Evolutionary conservation across 2,113 vertebrate species (phyloP).

Genomic region (Hippocampus comes): DNA sequence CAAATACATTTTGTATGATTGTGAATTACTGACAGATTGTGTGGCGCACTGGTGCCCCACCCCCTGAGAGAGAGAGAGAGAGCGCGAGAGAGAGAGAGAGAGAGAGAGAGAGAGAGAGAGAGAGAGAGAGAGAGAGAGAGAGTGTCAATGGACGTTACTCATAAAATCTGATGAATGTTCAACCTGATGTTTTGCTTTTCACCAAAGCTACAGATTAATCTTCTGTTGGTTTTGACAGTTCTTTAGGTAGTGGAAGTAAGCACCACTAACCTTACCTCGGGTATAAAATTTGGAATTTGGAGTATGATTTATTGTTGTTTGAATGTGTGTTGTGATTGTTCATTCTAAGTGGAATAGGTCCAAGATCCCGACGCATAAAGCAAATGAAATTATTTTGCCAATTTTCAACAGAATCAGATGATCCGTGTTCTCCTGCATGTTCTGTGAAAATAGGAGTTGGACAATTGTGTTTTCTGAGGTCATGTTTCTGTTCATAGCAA

Average conservation of each 20-base stretch:
- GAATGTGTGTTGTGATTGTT: background rate
- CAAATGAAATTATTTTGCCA: background rate
- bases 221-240: background rate
- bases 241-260: background rate
- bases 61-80: background rate
- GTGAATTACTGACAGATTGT: background rate
- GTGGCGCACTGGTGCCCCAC: background rate
- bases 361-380: background rate
- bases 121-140: background rate
- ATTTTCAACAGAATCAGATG: background rate
- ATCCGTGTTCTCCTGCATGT: background rate
- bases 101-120: background rate
- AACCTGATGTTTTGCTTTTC: background rate
- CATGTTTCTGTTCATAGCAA: no score
- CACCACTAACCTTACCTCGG: background rate
- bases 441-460: no score
- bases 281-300: background rate
- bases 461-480: no score
- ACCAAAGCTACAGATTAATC: background rate
- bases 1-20: background rate
- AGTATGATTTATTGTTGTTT: background rate
- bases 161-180: background rate
- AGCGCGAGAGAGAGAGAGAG: no score
- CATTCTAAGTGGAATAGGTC: background rate
- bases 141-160: background rate